Conservation (phyloP, 2,113 vertebrate species). For the Dipodomys merriami region DNA sequence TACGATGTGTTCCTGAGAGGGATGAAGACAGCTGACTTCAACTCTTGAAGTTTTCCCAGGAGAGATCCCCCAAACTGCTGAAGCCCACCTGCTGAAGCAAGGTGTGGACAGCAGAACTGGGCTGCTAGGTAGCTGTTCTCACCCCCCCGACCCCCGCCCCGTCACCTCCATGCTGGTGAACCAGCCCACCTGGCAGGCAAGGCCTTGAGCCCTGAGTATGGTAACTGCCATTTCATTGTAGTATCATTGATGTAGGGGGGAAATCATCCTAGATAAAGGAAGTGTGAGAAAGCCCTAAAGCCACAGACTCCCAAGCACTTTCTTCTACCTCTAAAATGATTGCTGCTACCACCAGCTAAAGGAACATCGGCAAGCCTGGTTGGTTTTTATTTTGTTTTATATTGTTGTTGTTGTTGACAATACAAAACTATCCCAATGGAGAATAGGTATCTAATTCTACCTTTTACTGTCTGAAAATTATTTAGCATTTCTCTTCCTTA, state of each 20-base stretch:
- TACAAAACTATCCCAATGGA: not conserved
- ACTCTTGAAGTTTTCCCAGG: not conserved
- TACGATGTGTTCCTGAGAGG: not conserved
- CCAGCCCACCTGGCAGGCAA: not conserved
- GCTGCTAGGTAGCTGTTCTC: not conserved
- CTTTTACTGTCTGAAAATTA: not conserved
- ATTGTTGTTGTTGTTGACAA: too few relatives aligned
- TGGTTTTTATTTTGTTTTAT: too few relatives aligned
- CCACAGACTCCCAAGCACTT: too few relatives aligned
- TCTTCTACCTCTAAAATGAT: not conserved
- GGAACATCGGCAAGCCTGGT: not conserved
- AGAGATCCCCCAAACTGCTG: not conserved
- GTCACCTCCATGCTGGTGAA: not conserved
- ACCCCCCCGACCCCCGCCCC: too few relatives aligned
- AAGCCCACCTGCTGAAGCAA: not conserved
- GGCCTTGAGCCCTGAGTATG: not conserved
- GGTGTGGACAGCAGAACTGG: not conserved
- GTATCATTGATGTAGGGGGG: not conserved
- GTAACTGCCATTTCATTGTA: not conserved
- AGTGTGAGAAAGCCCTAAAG: not conserved
- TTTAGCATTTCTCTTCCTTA: conserved; percentile 20
- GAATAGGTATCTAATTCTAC: not conserved
- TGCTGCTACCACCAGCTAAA: conserved; percentile 2
- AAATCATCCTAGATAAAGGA: not conserved
- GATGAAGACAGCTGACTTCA: too few relatives aligned